These are phyloP conservation scores for Macrocentrus cingulum DNA, from an alignment of 1,140 invertebrate genomes.

Conservation along the genomic window DNA sequence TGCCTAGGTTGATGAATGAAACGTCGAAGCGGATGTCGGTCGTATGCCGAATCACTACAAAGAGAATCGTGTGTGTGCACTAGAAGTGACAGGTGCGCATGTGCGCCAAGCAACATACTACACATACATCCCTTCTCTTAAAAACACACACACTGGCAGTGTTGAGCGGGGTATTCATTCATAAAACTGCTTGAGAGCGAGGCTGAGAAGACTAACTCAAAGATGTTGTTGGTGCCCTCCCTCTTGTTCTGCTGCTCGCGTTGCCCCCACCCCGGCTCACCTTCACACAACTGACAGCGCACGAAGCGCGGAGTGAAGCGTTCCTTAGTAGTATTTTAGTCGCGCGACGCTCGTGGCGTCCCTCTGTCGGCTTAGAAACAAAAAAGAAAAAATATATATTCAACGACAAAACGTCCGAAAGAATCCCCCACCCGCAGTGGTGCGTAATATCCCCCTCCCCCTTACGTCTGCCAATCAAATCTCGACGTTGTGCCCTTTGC, in stretches of 20 bases:
- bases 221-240: background rate
- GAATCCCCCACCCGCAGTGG: background rate
- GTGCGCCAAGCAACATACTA: conserved; percentile 22
- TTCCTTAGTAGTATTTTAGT: no score
- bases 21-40: conserved; percentile 15
- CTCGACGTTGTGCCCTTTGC: background rate
- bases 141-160: conserved; percentile 26
- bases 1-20: conserved; percentile 1
- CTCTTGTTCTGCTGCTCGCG: conserved; percentile 7
- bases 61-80: conserved; percentile 5
- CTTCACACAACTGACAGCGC: conserved; percentile 1
- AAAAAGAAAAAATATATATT: no score
- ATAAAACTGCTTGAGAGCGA: conserved; percentile 44
- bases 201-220: conserved; percentile 2
- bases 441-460: background rate
- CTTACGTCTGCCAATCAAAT: background rate
- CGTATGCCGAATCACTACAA: conserved; percentile 8
- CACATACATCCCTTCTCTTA: background rate
- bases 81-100: conserved; percentile 29
- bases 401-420: no score
- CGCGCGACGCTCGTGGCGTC: no score
- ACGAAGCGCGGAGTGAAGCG: background rate
- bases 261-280: conserved; percentile 12
- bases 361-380: no score
- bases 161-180: conserved; percentile 55